phyloP scores from a whole-genome alignment of 2,113 vertebrate genomes.

The Sus scrofa region DNA sequence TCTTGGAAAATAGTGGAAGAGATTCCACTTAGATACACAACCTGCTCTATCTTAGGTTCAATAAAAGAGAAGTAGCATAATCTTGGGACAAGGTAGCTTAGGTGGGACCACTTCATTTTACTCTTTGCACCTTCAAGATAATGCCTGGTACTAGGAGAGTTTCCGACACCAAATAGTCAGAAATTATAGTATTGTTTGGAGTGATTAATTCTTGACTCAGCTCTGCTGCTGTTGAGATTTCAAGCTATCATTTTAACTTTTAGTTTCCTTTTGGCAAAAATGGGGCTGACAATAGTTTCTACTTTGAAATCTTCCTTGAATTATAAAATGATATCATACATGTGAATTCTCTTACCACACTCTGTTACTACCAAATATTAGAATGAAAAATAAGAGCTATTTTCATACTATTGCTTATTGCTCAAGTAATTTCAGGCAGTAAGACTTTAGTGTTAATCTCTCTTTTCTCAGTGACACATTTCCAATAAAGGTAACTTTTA shows the following conservation, averaged over 20 bases:
- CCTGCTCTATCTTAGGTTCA: background rate
- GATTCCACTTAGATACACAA: background rate
- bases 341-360: background rate
- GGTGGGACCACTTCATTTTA: background rate
- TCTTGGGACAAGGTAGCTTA: background rate
- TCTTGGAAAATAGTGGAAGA: background rate
- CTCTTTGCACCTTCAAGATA: background rate
- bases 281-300: background rate
- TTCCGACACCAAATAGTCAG: background rate
- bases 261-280: background rate
- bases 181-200: background rate
- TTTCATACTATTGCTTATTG: background rate
- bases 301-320: background rate
- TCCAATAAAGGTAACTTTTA: background rate
- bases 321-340: background rate
- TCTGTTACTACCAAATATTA: background rate
- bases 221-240: background rate
- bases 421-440: background rate
- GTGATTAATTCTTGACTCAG: background rate
- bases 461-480: background rate
- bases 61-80: background rate
- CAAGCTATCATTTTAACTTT: background rate
- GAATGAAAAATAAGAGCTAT: background rate
- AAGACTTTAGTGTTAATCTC: conserved; percentile 11
- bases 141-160: background rate